Base-by-base conservation (phyloP, 2,113 vertebrate genomes). In the Brachyistius frenatus region DNA sequence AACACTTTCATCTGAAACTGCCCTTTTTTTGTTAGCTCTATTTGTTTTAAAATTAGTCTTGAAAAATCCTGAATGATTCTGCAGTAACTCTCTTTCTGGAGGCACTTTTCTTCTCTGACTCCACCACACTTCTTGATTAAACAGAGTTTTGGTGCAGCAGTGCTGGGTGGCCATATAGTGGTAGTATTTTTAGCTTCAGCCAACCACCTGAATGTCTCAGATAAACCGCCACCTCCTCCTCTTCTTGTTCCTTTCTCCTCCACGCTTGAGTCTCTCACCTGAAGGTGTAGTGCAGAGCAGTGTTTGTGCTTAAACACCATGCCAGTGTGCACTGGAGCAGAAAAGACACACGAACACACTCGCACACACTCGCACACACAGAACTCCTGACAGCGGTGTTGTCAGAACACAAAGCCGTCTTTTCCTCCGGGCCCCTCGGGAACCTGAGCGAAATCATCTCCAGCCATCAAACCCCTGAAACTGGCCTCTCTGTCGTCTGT, bases 361-460 rank as follows among this genome's bases (percentile, higher is more conserved):
- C 64, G n/a, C 46, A 47, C 23, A 23, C 23, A 23, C 1, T 1
- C 23, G 46, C n/a, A 56, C 62, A 68, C 71, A 64, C 50, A 72
- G 60, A 88, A 70, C 73, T 90, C 89, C 81, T 91, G 86, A 89
- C 91, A 90, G 88, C 80, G 15, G 66, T 86, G 88, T 93, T 94
- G 91, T 93, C 91, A 91, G 91, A 91, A 93, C 92, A 94, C 92
- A 94, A 93, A 93, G 92, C 93, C 72, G 58, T 91, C 82, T 93
- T 90, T 90, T 93, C 91, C 93, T 84, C 73, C n/a, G 75, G 84
- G 90, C 85, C 93, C 91, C 93, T 91, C 66, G 89, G 90, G 93
- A 94, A 91, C 94, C 92, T 87, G 84, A 81, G 83, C 91, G 92
- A 91, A 92, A 94, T 93, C 88, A 92, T 94, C 89, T 88, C 86